These are phyloP conservation scores for Morpho achilles DNA, from an alignment of 2,888 invertebrate species.

Conservation along the genomic window DNA sequence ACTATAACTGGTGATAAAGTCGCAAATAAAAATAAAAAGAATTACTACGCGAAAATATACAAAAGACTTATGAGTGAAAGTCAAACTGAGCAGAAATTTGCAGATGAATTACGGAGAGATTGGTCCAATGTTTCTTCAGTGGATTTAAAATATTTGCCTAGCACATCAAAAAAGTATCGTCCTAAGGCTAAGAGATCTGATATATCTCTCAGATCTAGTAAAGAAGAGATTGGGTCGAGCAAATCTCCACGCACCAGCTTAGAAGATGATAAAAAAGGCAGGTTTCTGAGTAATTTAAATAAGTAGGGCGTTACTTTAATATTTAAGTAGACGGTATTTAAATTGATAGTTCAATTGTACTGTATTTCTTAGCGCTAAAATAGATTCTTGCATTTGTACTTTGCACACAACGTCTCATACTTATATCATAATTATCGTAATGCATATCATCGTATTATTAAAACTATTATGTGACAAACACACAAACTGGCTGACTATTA, in stretches of 20 bases:
- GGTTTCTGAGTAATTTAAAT: background rate
- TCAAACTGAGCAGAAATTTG: conserved; percentile 1
- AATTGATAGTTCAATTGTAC: no score
- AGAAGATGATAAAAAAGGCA: conserved; percentile 13
- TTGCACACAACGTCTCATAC: no score
- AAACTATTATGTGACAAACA: no score
- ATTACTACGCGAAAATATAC: conserved; percentile 20
- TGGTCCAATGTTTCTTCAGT: background rate
- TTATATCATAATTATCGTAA: no score
- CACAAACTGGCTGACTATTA: no score
- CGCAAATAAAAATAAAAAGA: conserved; percentile 8
- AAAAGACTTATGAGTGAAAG: conserved; percentile 10
- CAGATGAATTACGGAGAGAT: background rate
- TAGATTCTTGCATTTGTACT: no score
- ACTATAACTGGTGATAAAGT: background rate
- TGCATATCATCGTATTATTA: no score
- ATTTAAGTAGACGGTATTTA: no score
- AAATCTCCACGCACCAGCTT: background rate
- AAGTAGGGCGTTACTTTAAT: no score
- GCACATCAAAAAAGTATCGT: conserved; percentile 5
- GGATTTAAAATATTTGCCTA: conserved; percentile 11
- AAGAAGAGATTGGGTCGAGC: background rate
- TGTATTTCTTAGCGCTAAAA: no score
- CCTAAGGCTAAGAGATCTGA: background rate
- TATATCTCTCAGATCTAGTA: background rate